A percentile compares a stretch with the other conserved stretches of the same genome.
Conservation (phyloP, 2,797 vertebrate species). For the Spinibarbus caldwelli region DNA sequence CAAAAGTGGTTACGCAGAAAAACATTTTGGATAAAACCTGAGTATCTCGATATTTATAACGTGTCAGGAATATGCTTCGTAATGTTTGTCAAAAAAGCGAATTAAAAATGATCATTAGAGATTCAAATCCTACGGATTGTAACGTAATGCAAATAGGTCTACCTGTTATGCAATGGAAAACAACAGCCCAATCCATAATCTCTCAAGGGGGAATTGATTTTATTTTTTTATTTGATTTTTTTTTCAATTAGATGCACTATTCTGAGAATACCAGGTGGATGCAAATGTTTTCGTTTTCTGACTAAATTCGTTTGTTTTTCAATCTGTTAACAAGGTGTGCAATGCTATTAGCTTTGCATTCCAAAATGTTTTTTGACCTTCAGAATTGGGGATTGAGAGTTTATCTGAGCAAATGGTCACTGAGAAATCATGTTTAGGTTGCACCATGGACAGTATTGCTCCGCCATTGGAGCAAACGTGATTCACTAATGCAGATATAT, state of each 20-base stretch:
- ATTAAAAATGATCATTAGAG: neutral
- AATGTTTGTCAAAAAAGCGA: neutral
- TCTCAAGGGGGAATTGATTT: neutral
- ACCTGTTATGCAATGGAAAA: constrained; percentile 14
- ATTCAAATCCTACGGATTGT: neutral
- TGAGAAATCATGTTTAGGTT: constrained; percentile 4
- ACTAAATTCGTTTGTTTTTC: neutral
- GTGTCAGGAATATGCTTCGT: neutral
- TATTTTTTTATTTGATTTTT: neutral
- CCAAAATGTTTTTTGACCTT: constrained; percentile 9
- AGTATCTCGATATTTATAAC: neutral
- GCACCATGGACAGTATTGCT: neutral
- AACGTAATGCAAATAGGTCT: neutral
- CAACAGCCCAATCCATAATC: constrained; percentile 1
- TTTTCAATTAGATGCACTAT: neutral
- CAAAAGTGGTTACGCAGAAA: neutral
- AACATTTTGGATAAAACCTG: neutral
- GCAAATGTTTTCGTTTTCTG: neutral
- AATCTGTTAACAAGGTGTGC: neutral
- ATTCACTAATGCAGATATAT: neutral
- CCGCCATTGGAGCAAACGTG: neutral
- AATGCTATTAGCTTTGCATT: neutral
- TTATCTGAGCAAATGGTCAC: neutral
- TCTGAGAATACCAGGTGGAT: neutral
- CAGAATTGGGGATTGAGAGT: neutral